Conservation (phyloP, 2,888 invertebrate genomes). For the Philopedon plagiatum region DNA sequence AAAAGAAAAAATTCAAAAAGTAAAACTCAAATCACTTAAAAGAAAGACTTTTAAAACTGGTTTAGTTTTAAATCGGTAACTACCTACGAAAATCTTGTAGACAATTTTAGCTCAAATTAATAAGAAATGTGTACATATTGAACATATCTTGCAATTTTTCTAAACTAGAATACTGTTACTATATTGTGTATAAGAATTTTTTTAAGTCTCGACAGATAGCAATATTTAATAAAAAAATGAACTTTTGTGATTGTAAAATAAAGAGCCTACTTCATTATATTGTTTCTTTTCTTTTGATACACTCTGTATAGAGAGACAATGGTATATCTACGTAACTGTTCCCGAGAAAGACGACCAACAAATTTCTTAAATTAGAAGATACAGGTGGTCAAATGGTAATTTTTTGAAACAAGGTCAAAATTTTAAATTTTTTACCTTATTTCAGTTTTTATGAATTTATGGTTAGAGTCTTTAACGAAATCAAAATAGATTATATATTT, state of each 20-base stretch:
- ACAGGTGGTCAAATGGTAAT: too few species aligned
- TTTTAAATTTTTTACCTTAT: too few species aligned
- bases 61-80: slow-evolving; percentile 18
- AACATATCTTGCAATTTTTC: slow-evolving; percentile 67
- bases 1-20: slow-evolving; percentile 16
- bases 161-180: slow-evolving; percentile 67
- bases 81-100: slow-evolving; percentile 46
- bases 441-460: too few species aligned
- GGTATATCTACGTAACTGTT: too few species aligned
- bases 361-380: too few species aligned
- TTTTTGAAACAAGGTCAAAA: too few species aligned
- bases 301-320: too few species aligned
- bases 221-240: slow-evolving; percentile 67
- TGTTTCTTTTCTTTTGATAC: slow-evolving; percentile 32
- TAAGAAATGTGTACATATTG: slow-evolving; percentile 63
- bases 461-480: too few species aligned
- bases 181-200: slow-evolving; percentile 67
- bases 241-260: slow-evolving; percentile 69
- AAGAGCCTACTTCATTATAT: slow-evolving; percentile 60
- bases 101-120: slow-evolving; percentile 65
- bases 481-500: too few species aligned
- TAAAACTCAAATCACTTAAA: slow-evolving; percentile 24
- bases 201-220: slow-evolving; percentile 69
- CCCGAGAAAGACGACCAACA: too few species aligned
- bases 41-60: slow-evolving; percentile 29